Evolutionary conservation across 2,113 vertebrate species (phyloP).

Genomic region (Gymnarchus niloticus): DNA sequence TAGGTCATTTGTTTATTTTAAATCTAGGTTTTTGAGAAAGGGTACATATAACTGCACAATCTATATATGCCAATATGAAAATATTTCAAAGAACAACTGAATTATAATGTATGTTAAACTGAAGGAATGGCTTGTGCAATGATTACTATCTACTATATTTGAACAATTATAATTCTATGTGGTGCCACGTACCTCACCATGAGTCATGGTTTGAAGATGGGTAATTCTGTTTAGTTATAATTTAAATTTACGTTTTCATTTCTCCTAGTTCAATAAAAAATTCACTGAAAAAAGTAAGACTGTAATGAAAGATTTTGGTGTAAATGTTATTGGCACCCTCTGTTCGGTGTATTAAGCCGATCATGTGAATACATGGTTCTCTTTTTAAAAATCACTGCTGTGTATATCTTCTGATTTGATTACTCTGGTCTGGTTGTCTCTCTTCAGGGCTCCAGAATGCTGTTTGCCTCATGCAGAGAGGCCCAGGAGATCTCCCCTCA

Average conservation of each 20-base stretch:
- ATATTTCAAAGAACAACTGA: not conserved
- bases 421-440: not conserved
- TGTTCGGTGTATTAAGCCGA: not conserved
- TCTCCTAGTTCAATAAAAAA: not conserved
- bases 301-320: not conserved
- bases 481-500: constrained; percentile 11
- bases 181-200: not conserved
- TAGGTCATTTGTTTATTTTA: not conserved
- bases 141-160: no score
- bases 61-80: not conserved
- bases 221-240: not conserved
- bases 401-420: not conserved
- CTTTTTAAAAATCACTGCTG: not conserved
- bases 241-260: not conserved
- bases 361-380: not conserved
- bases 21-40: not conserved
- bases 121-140: not conserved
- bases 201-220: not conserved
- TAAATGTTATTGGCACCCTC: not conserved
- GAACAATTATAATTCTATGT: not conserved
- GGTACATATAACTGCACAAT: not conserved
- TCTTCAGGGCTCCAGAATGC: constrained; percentile 11
- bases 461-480: constrained; percentile 18
- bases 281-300: not conserved
- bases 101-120: not conserved